Conservation (phyloP, 1,140 invertebrate species). For the Atta cephalotes region DNA sequence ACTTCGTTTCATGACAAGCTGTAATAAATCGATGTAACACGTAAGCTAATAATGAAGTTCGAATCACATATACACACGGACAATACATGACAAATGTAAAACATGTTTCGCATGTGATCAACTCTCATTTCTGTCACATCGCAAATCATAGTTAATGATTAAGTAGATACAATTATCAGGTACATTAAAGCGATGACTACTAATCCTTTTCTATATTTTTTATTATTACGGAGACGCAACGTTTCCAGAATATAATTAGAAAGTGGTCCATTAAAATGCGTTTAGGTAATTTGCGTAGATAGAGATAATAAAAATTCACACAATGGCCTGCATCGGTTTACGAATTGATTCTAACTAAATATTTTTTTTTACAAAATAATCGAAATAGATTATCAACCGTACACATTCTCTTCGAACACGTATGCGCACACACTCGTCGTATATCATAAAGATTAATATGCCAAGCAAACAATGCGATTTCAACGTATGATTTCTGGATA, state of each 20-base stretch:
- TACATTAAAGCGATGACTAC: conserved; percentile 18
- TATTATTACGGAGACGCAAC: background rate
- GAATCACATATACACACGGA: background rate
- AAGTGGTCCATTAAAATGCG: background rate
- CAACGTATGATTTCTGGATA: conserved; percentile 2
- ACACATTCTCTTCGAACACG: background rate
- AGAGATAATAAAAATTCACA: conserved; percentile 13
- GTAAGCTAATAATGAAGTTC: conserved; percentile 25
- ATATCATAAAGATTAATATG: background rate
- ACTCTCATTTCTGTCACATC: conserved; percentile 18
- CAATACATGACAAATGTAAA: conserved; percentile 16
- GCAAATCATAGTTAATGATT: conserved; percentile 23
- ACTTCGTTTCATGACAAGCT: conserved; percentile 15
- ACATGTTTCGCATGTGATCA: background rate
- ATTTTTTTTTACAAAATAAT: background rate
- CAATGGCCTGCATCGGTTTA: background rate
- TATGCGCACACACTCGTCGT: background rate
- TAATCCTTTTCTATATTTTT: conserved; percentile 17
- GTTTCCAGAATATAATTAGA: conserved; percentile 40
- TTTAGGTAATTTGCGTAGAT: background rate
- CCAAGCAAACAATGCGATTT: conserved; percentile 17
- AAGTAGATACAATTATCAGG: conserved; percentile 31
- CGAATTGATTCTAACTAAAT: background rate
- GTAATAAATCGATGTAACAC: conserved; percentile 25
- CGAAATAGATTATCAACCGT: background rate